Conservation (phyloP, 2,113 vertebrate species). For the Arenaria interpres region DNA sequence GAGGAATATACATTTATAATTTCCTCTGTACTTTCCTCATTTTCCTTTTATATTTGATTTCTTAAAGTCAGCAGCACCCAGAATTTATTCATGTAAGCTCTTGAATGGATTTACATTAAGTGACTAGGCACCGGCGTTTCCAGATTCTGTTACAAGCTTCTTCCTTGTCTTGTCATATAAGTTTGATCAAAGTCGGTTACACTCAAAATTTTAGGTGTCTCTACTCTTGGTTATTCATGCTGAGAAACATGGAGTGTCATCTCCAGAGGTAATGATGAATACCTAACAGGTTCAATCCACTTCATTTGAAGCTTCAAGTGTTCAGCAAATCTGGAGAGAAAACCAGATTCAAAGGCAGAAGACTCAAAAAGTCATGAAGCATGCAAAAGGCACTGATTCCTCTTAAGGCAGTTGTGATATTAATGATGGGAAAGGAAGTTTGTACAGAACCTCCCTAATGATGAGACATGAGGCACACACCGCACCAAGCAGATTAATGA, state of each 20-base stretch:
- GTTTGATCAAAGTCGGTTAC: conserved; percentile 21
- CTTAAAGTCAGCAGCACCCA: not conserved
- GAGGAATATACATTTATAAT: not conserved
- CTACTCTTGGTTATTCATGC: not conserved
- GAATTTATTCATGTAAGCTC: not conserved
- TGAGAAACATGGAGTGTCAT: not conserved
- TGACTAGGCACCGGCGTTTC: not conserved
- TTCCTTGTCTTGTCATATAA: not conserved
- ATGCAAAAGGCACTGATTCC: not conserved
- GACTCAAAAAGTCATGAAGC: not conserved
- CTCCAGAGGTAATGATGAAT: not conserved
- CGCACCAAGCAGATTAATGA: not conserved
- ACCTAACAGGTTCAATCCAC: not conserved
- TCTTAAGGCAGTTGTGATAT: not conserved
- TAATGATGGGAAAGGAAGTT: not conserved
- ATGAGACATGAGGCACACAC: not conserved
- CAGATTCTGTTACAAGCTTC: conserved; percentile 7
- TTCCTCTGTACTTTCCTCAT: not conserved
- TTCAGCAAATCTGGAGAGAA: conserved; percentile 1
- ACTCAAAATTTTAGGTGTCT: not conserved
- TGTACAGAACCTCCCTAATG: not conserved
- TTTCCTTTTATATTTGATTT: not conserved
- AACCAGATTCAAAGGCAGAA: not conserved
- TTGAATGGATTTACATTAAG: not conserved
- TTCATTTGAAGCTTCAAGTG: not conserved